Percentiles rank a stretch among this genome's conserved stretches.
phyloP scores from a whole-genome alignment of 2,888 invertebrate species.

The Ormia ochracea region DNA sequence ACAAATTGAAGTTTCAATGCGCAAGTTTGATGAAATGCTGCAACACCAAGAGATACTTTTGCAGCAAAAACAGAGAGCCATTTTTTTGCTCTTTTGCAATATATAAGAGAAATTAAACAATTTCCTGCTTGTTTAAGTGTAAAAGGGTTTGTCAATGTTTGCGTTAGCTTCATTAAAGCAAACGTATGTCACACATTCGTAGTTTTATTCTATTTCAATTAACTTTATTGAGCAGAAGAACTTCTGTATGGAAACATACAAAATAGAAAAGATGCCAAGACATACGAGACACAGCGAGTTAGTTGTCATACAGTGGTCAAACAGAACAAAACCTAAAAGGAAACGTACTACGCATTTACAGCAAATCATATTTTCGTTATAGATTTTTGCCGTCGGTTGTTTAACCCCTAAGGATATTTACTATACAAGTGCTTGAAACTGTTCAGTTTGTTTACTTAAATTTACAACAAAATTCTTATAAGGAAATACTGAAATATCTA shows the following conservation, averaged over 20 bases:
- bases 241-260: not conserved
- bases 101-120: constrained; percentile 33
- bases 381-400: constrained; percentile 52
- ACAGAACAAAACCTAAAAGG: constrained; percentile 15
- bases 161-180: not conserved
- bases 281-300: not conserved
- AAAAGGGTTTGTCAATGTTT: constrained; percentile 10
- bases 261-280: constrained; percentile 10
- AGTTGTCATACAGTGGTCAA: constrained; percentile 47
- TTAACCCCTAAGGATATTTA: not conserved
- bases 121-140: constrained; percentile 7
- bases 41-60: constrained; percentile 12
- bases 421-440: constrained; percentile 18
- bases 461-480: not conserved
- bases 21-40: constrained; percentile 34
- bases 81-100: not conserved
- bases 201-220: constrained; percentile 34
- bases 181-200: constrained; percentile 11
- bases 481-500: not conserved
- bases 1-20: constrained; percentile 3
- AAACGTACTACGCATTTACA: constrained; percentile 3
- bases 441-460: not conserved
- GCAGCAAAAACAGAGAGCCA: not conserved
- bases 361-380: constrained; percentile 27
- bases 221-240: constrained; percentile 48